Percentiles rank a stretch among this genome's conserved stretches.
phyloP scores from a whole-genome alignment of 2,113 vertebrate genomes.

The Lophius piscatorius region DNA sequence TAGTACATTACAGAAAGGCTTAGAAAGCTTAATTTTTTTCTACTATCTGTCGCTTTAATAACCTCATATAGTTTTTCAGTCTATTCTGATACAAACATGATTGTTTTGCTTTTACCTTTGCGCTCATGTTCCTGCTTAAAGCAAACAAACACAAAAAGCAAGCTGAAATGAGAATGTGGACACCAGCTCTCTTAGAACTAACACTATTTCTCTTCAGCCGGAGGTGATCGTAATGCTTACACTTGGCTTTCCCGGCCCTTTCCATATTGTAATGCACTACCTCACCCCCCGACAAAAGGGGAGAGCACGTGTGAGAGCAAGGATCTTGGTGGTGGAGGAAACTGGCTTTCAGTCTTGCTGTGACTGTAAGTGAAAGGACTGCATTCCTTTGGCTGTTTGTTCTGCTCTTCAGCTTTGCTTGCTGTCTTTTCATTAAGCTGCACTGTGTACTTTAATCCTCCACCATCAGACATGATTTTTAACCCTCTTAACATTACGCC shows the following conservation, averaged over 20 bases:
- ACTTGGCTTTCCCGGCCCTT: slow-evolving; percentile 84
- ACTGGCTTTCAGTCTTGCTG: slow-evolving; percentile 82
- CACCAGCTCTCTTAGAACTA: slow-evolving; percentile 72
- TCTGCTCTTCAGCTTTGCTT: slow-evolving; percentile 24
- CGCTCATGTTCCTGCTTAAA: slow-evolving; percentile 32
- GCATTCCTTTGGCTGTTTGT: slow-evolving; percentile 24
- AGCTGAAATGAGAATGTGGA: slow-evolving; percentile 35
- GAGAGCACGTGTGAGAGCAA: slow-evolving; percentile 72
- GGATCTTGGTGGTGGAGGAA: slow-evolving; percentile 83
- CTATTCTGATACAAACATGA: slow-evolving; percentile 16
- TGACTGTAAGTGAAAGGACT: slow-evolving; percentile 84
- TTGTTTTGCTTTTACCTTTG: slow-evolving; percentile 43
- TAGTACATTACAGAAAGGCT: neutral
- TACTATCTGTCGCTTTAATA: slow-evolving; percentile 11
- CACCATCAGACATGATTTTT: slow-evolving; percentile 21
- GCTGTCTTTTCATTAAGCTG: slow-evolving; percentile 38
- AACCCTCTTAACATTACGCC: slow-evolving; percentile 14
- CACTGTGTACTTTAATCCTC: slow-evolving; percentile 26
- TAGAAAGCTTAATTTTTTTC: neutral
- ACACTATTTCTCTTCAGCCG: slow-evolving; percentile 85
- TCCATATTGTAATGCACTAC: slow-evolving; percentile 83
- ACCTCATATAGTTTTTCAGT: slow-evolving; percentile 15
- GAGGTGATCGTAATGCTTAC: slow-evolving; percentile 83
- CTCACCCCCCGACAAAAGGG: slow-evolving; percentile 76
- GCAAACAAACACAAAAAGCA: neutral